Base-by-base conservation (phyloP, 2,113 vertebrate genomes). In the Nansenia antarctica region DNA sequence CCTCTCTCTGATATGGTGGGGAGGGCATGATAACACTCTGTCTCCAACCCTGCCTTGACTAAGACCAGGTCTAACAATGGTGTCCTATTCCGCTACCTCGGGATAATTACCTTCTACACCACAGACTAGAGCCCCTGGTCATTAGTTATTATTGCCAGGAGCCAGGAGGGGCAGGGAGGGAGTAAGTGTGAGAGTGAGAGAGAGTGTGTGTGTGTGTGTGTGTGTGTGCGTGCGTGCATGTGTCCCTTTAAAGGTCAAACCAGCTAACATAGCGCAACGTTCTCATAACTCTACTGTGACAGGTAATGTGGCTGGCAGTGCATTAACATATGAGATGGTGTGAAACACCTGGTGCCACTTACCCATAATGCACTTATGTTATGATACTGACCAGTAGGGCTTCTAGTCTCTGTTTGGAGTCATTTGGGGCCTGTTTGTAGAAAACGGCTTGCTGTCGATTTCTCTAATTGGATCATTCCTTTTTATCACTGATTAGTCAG, bases 211-310 rank as follows among this genome's bases (percentile, higher is more conserved):
- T 64, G 65, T 12, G 24, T 34, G 24, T 34, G 24, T 66, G 11
- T 64, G 24, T 54, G 27, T 53, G 32, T 27, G 22, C 1, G 31
- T 8, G 9, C 37, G 26, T 37, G 24, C 7, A 49, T 74, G 15
- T 67, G 65, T 69, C 62, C 20, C 29, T 62, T 14, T 2, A 65
- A 79, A 78, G 76, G 78, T 81, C 73, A 84, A 69, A 67, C 32
- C 65, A 5, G 65, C 58, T 32, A 70, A 37, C 52, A 26, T 37
- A 3, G 32, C 65, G 57, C 49, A 15, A 52, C n/a, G 31, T 39
- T 24, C 58, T 27, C 31, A 29, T 32, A 47, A 27, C 31, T 70
- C 45, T 57, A 29, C 22, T 65, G 55, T 65, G 67, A 81, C 68
- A 54, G 57, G 15, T 26, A 34, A 65, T 62, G 76, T 68, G 55